Conservation (phyloP, 2,113 vertebrate genomes). For the Nibea albiflora region DNA sequence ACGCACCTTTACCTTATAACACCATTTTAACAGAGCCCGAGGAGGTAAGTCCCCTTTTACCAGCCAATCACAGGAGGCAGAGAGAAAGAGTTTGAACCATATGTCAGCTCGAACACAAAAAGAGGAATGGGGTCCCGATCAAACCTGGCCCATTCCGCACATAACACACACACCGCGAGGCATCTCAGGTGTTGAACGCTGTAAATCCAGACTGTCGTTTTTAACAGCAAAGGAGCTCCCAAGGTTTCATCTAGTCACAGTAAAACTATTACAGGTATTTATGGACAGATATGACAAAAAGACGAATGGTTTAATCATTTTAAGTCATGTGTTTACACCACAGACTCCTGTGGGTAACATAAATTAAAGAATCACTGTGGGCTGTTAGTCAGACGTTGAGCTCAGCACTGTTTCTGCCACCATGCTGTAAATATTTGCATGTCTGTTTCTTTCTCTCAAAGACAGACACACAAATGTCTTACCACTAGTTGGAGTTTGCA, state of each 20-base stretch:
- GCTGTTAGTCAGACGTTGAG: not conserved
- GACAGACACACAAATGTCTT: not conserved
- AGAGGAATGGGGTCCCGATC: not conserved
- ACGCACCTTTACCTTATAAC: constrained; percentile 85
- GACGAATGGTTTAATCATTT: constrained; percentile 6
- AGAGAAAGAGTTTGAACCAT: not conserved
- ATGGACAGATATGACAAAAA: constrained; percentile 41
- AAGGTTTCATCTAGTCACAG: constrained; percentile 24
- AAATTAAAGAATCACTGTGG: not conserved
- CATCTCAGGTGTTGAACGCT: constrained; percentile 37
- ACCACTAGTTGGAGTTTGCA: not conserved
- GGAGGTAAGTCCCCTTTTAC: constrained; percentile 67
- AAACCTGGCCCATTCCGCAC: not conserved
- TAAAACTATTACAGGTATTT: constrained; percentile 40
- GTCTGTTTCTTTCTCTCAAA: too few species aligned
- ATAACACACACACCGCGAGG: constrained; percentile 2
- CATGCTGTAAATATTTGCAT: not conserved
- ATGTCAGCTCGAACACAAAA: not conserved
- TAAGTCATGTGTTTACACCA: constrained; percentile 5
- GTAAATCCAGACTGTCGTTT: constrained; percentile 38
- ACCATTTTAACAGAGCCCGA: constrained; percentile 73
- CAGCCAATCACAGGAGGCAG: constrained; percentile 16
- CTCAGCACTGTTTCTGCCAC: not conserved
- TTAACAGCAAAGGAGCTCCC: constrained; percentile 11
- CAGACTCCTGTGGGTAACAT: not conserved